Percentiles rank a stretch among this genome's conserved stretches.
These are phyloP conservation scores for Catamblyrhynchus diadema DNA, from an alignment of 2,797 vertebrate species.

Conservation along the genomic window DNA sequence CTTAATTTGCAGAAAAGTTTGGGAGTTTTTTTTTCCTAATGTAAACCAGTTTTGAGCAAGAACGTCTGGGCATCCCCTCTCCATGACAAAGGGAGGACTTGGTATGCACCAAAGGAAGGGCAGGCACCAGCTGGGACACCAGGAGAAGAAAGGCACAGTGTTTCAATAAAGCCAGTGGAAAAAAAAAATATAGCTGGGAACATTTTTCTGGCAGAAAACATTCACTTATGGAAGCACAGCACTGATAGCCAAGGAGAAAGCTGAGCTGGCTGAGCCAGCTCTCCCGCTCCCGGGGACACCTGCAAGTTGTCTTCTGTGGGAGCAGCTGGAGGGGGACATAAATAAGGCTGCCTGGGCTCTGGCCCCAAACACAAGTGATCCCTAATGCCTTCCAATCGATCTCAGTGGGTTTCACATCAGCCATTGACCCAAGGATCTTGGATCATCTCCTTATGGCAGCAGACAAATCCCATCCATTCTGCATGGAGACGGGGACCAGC, in stretches of 20 bases:
- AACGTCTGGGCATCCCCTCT: not conserved
- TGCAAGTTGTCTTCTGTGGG: not conserved
- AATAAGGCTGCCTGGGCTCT: not conserved
- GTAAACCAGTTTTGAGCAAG: not conserved
- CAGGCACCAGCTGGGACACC: not conserved
- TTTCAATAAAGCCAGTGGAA: slow-evolving; percentile 37
- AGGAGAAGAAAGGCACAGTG: slow-evolving; percentile 43
- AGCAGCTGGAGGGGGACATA: not conserved
- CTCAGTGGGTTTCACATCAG: not conserved
- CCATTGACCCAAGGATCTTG: not conserved
- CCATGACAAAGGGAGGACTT: not conserved
- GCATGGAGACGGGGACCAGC: rapidly evolving
- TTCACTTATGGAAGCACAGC: slow-evolving; percentile 24
- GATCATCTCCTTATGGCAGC: not conserved
- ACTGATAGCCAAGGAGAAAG: slow-evolving; percentile 25
- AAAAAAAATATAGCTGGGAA: slow-evolving; percentile 47
- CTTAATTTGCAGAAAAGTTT: not conserved
- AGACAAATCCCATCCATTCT: not conserved
- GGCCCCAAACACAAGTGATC: not conserved
- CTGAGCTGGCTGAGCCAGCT: not conserved
- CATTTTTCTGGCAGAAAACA: slow-evolving; percentile 61
- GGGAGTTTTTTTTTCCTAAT: not conserved
- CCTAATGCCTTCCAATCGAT: rapidly evolving
- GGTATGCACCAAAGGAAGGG: not conserved
- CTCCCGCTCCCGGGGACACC: not conserved